These are phyloP conservation scores for Turritopsis dohrnii DNA, from an alignment of 30 jellyfish, hydroid and myxozoan genomes.

Conservation along the genomic window DNA sequence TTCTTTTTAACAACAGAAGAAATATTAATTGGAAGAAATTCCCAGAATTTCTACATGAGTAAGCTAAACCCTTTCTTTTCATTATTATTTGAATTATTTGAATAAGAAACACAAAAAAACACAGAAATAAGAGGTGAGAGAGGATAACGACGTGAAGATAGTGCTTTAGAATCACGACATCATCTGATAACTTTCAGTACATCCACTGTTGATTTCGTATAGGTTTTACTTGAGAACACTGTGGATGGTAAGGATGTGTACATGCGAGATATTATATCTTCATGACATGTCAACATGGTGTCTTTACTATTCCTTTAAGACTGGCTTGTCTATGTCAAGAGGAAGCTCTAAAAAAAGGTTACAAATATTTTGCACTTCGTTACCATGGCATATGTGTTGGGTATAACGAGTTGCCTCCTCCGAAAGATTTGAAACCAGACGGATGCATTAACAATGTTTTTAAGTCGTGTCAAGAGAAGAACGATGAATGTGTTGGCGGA, in stretches of 20 bases:
- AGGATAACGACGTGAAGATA: too few species aligned
- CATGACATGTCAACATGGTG: too few species aligned
- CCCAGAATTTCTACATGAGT: neutral
- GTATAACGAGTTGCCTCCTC: neutral
- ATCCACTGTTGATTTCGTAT: too few species aligned
- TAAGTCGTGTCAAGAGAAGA: slow-evolving; percentile 22
- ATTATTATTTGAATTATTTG: neutral
- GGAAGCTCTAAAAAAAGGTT: slow-evolving; percentile 33
- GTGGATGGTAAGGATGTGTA: too few species aligned
- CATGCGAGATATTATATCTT: neutral
- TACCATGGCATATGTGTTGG: slow-evolving; percentile 51
- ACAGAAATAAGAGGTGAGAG: too few species aligned
- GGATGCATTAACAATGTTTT: neutral
- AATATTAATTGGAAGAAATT: neutral
- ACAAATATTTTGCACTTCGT: slow-evolving; percentile 36
- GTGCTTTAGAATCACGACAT: too few species aligned
- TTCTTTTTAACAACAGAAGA: neutral
- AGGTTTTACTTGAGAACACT: too few species aligned
- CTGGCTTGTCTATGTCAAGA: slow-evolving; percentile 56
- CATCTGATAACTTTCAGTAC: too few species aligned
- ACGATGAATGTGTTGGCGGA: slow-evolving; percentile 51
- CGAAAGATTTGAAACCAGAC: neutral
- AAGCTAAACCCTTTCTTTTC: neutral
- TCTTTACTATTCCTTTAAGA: neutral
- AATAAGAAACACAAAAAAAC: neutral